Conservation (phyloP, 2,888 invertebrate genomes). For the Tiliacea aurago region DNA sequence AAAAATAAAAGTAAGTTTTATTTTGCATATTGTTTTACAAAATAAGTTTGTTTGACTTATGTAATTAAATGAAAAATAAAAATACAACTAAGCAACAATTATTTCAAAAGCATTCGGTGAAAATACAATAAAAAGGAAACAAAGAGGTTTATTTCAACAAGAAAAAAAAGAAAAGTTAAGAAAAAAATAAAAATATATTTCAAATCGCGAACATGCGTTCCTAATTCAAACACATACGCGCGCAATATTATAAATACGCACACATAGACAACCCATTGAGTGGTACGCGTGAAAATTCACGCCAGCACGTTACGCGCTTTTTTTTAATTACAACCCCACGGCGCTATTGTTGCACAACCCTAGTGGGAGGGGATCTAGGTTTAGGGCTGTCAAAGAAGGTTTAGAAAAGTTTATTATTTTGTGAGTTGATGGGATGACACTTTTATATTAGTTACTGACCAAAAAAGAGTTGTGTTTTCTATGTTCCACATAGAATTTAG, state of each 20-base stretch:
- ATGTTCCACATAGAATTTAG: background rate
- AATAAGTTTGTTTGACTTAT: too few species aligned
- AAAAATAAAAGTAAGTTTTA: too few species aligned
- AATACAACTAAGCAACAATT: background rate
- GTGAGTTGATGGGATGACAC: background rate
- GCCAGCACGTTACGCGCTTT: conserved; percentile 82
- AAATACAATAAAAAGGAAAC: background rate
- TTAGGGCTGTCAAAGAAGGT: conserved; percentile 74
- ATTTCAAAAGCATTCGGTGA: background rate
- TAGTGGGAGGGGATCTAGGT: conserved; percentile 80
- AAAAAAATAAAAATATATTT: background rate
- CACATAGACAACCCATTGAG: conserved; percentile 69
- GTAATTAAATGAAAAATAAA: background rate
- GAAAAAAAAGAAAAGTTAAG: background rate
- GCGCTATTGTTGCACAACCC: conserved; percentile 85
- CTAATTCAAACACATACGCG: conserved; percentile 35
- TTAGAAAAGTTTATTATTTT: conserved; percentile 15
- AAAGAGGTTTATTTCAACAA: too few species aligned
- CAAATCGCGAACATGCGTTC: conserved; percentile 39
- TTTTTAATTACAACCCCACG: conserved; percentile 88
- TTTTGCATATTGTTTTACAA: background rate
- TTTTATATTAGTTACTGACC: background rate
- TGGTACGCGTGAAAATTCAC: conserved; percentile 88
- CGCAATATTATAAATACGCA: conserved; percentile 38
- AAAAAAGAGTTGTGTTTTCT: background rate